These are phyloP conservation scores for Ceratina australensis DNA, from an alignment of 1,140 invertebrate genomes.

Conservation along the genomic window DNA sequence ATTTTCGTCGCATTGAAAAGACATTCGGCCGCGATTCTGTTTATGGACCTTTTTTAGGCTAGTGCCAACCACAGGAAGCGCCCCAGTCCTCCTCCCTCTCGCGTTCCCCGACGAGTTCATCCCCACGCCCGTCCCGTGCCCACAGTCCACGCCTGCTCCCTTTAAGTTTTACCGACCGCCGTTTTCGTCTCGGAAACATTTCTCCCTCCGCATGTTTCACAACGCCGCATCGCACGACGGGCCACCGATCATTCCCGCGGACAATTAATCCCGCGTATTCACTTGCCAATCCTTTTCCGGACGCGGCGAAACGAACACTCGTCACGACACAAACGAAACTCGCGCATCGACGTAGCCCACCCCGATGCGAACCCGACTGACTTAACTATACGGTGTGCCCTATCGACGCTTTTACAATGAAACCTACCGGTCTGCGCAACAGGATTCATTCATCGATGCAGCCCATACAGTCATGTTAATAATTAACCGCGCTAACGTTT, in stretches of 20 bases:
- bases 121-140: constrained; percentile 49
- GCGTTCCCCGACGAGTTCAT: constrained; percentile 60
- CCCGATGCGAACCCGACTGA: constrained; percentile 1
- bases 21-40: constrained; percentile 72
- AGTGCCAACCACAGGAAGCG: constrained; percentile 61
- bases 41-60: constrained; percentile 62
- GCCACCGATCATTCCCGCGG: neutral
- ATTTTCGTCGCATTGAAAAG: constrained; percentile 79
- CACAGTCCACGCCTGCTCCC: constrained; percentile 52
- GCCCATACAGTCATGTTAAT: constrained; percentile 47
- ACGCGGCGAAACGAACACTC: neutral
- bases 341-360: constrained; percentile 12
- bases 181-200: constrained; percentile 40
- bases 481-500: constrained; percentile 50
- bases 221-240: neutral
- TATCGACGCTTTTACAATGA: constrained; percentile 58
- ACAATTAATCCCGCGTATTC: neutral
- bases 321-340: neutral
- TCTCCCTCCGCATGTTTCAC: constrained; percentile 8
- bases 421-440: constrained; percentile 60
- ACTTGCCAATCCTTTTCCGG: no score
- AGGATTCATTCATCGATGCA: constrained; percentile 64
- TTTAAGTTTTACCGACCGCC: constrained; percentile 34
- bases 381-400: constrained; percentile 22
- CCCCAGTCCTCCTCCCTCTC: constrained; percentile 58